Base-by-base conservation (phyloP, 30 jellyfish, hydroid and myxozoan species). In the Aurelia sp. region DNA sequence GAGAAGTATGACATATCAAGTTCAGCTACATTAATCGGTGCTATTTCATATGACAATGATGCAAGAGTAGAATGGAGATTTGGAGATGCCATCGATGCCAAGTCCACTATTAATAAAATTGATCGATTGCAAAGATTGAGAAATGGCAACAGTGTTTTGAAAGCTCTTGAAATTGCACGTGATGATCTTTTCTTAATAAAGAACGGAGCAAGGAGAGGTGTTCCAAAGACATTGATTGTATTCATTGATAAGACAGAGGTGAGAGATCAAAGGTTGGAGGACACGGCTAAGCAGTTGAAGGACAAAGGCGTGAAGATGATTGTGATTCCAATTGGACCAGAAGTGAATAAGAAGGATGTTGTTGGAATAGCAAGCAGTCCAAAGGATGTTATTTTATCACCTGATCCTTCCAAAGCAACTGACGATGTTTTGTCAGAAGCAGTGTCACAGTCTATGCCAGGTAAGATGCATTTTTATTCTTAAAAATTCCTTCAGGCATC, bases 11-110 rank as follows among this genome's bases (percentile, higher is more conserved):
- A 62, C 15, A 77, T 93, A 20, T 76, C 96, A 1, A 10, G 10
- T 8, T 84, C 68, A 21, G 89, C 59, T 17, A 71, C 97, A 18
- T 72, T 71, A 18, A 74, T 66, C 20, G 98, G 98, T 4, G 92
- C 78, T 10, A 66, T 91, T 60, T 23, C 74, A 51, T 86, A 91
- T 73, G 96, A 91, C 6, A 35, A 16, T 17, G 66, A 57, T 23
- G 91, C 96, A 21, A 21, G 30, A 5, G 60, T 85, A 17, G 70
- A 87, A 1, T 76, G 66, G 63, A 85, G 74, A 17, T 41, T 91
- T 23, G 87, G 90, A n/a, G 89, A 73, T n/a, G 92, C 76, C 9
- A 19, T 50, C 18, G 78, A 74, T 31, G 61, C 18, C 6, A 20
- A 1, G 6, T 5, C 20, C 10, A 35, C 76, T 22, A 57, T 86